Percentiles rank a stretch among this genome's conserved stretches.
Conservation (phyloP, 2,113 vertebrate species). For the Tor tambroides region DNA sequence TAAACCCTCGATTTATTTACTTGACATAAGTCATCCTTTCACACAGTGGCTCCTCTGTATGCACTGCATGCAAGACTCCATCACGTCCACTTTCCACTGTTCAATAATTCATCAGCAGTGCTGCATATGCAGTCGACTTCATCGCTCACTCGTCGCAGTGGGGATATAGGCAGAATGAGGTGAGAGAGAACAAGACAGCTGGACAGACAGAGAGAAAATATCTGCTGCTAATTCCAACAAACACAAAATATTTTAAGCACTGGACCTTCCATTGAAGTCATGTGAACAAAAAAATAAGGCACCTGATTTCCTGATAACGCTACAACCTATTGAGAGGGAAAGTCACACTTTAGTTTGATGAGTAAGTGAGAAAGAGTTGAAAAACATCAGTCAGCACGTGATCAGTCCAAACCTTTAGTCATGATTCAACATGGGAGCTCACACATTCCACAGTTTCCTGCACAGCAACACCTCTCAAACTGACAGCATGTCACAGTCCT, state of each 20-base stretch:
- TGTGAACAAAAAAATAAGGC: neutral
- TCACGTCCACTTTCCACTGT: conserved; percentile 65
- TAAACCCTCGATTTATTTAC: neutral
- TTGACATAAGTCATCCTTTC: conserved; percentile 18
- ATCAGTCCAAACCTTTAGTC: conserved; percentile 10
- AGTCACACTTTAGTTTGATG: conserved; percentile 9
- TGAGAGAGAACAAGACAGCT: conserved; percentile 43
- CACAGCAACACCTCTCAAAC: neutral
- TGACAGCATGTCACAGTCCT: neutral
- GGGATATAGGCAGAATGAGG: neutral
- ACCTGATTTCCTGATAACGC: neutral
- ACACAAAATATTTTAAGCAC: neutral
- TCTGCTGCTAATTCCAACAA: conserved; percentile 1
- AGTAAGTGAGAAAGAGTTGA: conserved; percentile 35
- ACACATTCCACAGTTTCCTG: conserved; percentile 6
- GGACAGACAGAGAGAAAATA: conserved; percentile 18
- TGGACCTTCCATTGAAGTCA: neutral
- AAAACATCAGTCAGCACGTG: conserved; percentile 56
- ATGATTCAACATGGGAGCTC: neutral
- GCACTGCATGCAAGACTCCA: conserved; percentile 46
- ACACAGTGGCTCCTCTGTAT: conserved; percentile 53
- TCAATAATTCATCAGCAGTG: conserved; percentile 72
- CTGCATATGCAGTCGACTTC: conserved; percentile 57
- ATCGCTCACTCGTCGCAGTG: conserved; percentile 51
- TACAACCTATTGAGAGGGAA: neutral